phyloP scores from a whole-genome alignment of 1,140 invertebrate species.

The Aradophagus sp. region DNA sequence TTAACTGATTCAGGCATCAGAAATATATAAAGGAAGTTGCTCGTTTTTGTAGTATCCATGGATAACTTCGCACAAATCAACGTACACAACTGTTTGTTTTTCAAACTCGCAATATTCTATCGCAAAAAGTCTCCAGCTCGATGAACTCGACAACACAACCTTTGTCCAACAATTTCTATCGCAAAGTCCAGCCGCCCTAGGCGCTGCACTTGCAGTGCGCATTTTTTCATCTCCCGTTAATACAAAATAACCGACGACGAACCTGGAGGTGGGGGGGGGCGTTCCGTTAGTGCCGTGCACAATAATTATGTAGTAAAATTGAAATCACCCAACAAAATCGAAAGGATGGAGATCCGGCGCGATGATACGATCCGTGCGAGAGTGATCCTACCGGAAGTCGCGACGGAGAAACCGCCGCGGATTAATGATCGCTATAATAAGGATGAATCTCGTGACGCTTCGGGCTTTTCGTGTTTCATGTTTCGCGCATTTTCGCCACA shows the following conservation, averaged over 20 bases:
- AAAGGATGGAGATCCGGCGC: conserved; percentile 45
- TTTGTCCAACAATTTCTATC: neutral
- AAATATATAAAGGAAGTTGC: no score
- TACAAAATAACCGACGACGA: no score
- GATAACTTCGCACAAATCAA: no score
- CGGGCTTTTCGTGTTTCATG: conserved; percentile 54
- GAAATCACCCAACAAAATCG: conserved; percentile 55
- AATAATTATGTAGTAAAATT: conserved; percentile 58
- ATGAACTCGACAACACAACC: no score
- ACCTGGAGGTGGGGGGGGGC: conserved; percentile 7
- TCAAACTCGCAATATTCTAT: no score
- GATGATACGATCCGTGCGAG: conserved; percentile 49
- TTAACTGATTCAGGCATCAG: no score
- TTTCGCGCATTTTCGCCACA: conserved; percentile 35
- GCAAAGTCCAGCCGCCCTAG: no score
- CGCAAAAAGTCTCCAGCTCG: no score
- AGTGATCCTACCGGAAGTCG: conserved; percentile 55
- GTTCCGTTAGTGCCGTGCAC: conserved; percentile 29
- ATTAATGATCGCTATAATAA: conserved; percentile 57
- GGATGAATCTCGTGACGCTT: conserved; percentile 59
- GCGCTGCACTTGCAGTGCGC: no score
- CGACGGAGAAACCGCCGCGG: conserved; percentile 46
- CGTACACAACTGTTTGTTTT: no score
- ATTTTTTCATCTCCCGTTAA: neutral
- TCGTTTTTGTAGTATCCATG: no score